These are phyloP conservation scores for Polymixis lichenea DNA, from an alignment of 2,888 invertebrate species.

Conservation along the genomic window DNA sequence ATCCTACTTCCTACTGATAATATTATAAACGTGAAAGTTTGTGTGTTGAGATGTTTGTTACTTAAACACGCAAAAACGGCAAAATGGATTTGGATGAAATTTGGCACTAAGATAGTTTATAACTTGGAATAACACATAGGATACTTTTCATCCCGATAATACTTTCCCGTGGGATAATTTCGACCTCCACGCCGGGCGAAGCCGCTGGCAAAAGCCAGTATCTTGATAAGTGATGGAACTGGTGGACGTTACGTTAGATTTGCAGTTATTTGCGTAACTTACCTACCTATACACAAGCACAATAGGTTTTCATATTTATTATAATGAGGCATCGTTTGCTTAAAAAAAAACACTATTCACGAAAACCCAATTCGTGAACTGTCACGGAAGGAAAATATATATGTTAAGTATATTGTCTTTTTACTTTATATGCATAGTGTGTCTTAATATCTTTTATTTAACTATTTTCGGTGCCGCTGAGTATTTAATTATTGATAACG, in stretches of 20 bases:
- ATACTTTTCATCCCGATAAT: too few species aligned
- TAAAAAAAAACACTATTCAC: background rate
- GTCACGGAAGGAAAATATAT: background rate
- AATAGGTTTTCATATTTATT: background rate
- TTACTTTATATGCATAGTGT: background rate
- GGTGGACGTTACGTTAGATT: background rate
- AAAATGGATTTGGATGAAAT: too few species aligned
- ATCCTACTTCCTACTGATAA: too few species aligned
- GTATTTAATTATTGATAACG: constrained; percentile 1
- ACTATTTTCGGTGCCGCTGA: background rate
- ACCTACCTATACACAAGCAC: background rate
- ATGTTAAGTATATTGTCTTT: background rate
- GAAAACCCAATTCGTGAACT: background rate
- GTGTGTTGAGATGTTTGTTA: too few species aligned
- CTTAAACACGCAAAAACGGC: too few species aligned
- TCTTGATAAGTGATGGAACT: too few species aligned
- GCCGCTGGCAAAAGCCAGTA: too few species aligned
- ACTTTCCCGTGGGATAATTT: too few species aligned
- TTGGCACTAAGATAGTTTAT: too few species aligned
- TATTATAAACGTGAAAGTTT: too few species aligned
- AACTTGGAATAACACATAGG: too few species aligned
- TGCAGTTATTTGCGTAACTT: background rate
- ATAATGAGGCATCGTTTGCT: background rate
- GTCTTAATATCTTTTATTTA: background rate
- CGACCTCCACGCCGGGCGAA: too few species aligned